These are phyloP conservation scores for Cranoglanis bouderius DNA, from an alignment of 2,113 vertebrate species.

Conservation along the genomic window DNA sequence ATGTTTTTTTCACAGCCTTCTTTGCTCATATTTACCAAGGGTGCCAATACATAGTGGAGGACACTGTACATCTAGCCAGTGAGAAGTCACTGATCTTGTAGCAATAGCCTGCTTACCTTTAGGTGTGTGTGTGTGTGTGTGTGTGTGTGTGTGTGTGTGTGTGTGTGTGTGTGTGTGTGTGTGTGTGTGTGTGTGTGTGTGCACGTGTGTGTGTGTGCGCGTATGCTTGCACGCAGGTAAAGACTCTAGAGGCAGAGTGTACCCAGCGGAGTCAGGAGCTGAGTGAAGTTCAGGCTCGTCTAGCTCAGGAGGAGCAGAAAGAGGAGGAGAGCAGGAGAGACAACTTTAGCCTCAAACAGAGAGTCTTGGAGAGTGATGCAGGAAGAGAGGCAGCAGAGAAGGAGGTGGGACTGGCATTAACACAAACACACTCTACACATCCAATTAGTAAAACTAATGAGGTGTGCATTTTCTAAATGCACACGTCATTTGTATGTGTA, in stretches of 20 bases:
- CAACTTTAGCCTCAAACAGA: conserved; percentile 67
- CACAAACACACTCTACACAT: not conserved
- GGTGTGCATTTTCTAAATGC: too few relatives aligned
- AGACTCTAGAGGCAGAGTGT: conserved; percentile 72
- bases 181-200: not conserved
- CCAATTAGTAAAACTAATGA: not conserved
- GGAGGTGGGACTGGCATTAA: conserved; percentile 69
- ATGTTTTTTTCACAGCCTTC: too few relatives aligned
- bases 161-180: not conserved
- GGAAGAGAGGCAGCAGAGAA: conserved; percentile 68
- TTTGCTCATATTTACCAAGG: too few relatives aligned
- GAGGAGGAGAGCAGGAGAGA: conserved; percentile 68
- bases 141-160: not conserved
- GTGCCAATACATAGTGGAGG: too few relatives aligned
- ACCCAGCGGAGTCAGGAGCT: conserved; percentile 68
- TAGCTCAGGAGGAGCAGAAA: conserved; percentile 68
- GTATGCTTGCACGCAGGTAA: conserved; percentile 68
- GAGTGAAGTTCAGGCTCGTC: conserved; percentile 67
- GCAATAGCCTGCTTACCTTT: not conserved
- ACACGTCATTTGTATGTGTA: conserved; percentile 17
- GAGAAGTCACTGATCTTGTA: not conserved
- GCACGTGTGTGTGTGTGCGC: not conserved
- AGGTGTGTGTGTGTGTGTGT: not conserved
- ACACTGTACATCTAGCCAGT: not conserved
- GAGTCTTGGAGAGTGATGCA: conserved; percentile 68